Evolutionary conservation across 2,797 vertebrate species (phyloP), one percentile per base, ranked within the genome.

Genomic region (Parauchenoglanis ngamensis): DNA sequence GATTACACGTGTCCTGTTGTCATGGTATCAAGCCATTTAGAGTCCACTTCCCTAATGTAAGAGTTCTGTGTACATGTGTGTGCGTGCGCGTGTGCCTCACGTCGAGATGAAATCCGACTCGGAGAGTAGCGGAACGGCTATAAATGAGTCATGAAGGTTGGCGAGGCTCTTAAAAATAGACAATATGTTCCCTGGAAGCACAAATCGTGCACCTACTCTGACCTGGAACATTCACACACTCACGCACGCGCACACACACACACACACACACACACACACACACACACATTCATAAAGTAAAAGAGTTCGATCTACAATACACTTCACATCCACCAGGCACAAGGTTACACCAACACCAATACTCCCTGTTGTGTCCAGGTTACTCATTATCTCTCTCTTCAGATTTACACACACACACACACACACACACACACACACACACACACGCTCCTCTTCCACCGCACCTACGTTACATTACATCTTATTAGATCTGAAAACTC

Each of bases 71-170:
- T 81, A 21, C 35, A 49, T 76, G 23, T 46, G 80, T 59, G 44
- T 44, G 57, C 72, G 44, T 85, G 65, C 12, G 21, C 19, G 7
- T 73, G 46, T 13, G 10, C 6, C 40, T 77, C 86, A 83, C 4
- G 13, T 77, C 56, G 65, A 84, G 31, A 80, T 63, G 86, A 85
- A 89, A 87, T 75, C 57, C 12, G 46, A 83, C 78, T 86, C 79
- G 0, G 87, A 68, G 12, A 25, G 85, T 78, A 54, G 65, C 15
- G 4, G 52, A 77, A 77, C 84, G 75, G 13, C 73, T 44, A 88
- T 72, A 61, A 87, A 87, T 88, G 86, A 89, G 86, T 89, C 88
- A 88, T 90, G 87, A 76, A 78, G 82, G 56, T 52, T 85, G 86
- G 35, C 59, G 61, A 44, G 65, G 59, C 70, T 31, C 35, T 57